Evolutionary conservation across 2,888 invertebrate species (phyloP), one percentile per base, ranked within the genome.

Genomic region (Meteorus colon): DNA sequence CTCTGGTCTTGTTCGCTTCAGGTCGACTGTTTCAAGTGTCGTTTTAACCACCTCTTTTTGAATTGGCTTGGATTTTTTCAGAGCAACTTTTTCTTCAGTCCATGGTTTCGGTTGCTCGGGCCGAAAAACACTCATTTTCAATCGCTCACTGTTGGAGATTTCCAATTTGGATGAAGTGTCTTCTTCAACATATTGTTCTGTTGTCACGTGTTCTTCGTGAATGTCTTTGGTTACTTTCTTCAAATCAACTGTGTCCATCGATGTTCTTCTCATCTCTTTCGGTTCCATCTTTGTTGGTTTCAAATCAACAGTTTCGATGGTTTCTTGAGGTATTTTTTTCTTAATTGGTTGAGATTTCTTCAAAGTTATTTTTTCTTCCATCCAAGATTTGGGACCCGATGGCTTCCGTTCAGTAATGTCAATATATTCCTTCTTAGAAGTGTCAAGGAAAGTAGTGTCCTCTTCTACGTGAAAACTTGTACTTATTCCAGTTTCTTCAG

Each of bases 271-370:
- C 6, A 84, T 76, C 27, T 79, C 76, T 29, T 78, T 83, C 59
- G 76, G 51, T 8, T 78, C 77, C 0, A 73, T 90, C 82, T 92
- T 93, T 0, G 93, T 91, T 2, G 93, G 93, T 81, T 92, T 91
- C 81, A 93, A 85, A 12, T 83, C 81, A 0, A 87, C 79, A 55
- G 84, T 81, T 70, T 87, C 86, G 0, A 87, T 1, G 3, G 82
- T 81, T 63, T 88, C 86, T 75, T 86, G 85, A 0, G 81, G 81
- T 37, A 84, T 74, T 70, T 86, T 85, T 72, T 81, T 86, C 24
- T 78, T 82, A 48, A 84, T 82, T 14, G 84, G 84, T 68, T 82
- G 83, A 1, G 86, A 79, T 76, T 82, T 88, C 75, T 89, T 89
- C 68, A 90, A 67, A 3, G 81, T 83, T 19, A 89, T 81, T 69